Base-by-base conservation (phyloP, 2,797 vertebrate species). In the Thaleichthys pacificus region DNA sequence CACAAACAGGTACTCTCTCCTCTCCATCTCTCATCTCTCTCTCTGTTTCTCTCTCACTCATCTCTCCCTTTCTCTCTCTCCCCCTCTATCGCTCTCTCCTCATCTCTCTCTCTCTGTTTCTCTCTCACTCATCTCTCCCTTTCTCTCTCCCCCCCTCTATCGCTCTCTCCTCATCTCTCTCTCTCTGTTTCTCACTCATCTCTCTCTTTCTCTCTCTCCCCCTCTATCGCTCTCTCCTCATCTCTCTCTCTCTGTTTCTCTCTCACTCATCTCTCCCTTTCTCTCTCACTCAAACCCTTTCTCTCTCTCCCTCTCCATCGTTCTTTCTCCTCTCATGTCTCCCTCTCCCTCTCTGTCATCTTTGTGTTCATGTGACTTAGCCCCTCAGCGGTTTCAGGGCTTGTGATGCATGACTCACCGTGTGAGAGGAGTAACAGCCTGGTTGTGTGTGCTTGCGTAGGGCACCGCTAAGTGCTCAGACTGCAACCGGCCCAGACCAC, bases 321-420 rank as follows among this genome's bases (percentile, higher is more conserved):
- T 17, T 56, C 54, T 17, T 12, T 57, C 54, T 57, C 54, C 30
- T 32, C 9, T 32, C 15, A 49, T 6, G 47, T n/a, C n/a, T n/a
- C n/a, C n/a, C n/a, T n/a, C n/a, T n/a, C n/a, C 9, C 21, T 3
- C 47, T 51, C 64, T 42, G 21, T 66, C 38, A 49, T 47, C 38
- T 26, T 54, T 54, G 14, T 67, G 17, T 67, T 51, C 21, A 19
- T 24, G 17, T 26, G 17, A 67, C 26, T 17, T 67, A 15, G 38
- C 49, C 66, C 24, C 47, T 12, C 26, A 22, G 24, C 11, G 38
- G 15, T 2, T 28, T 47, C 3, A 1, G 2, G 12, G 64, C 21
- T 47, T 2, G 4, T 8, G 47, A 67, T 51, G 66, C 24, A 17
- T 54, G 66, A 67, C 66, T 67, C 66, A 67, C 47, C 17, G 17